Evolutionary conservation across 2,797 vertebrate species (phyloP), one percentile per base, ranked within the genome.

Genomic region (Lepus oiostolus): DNA sequence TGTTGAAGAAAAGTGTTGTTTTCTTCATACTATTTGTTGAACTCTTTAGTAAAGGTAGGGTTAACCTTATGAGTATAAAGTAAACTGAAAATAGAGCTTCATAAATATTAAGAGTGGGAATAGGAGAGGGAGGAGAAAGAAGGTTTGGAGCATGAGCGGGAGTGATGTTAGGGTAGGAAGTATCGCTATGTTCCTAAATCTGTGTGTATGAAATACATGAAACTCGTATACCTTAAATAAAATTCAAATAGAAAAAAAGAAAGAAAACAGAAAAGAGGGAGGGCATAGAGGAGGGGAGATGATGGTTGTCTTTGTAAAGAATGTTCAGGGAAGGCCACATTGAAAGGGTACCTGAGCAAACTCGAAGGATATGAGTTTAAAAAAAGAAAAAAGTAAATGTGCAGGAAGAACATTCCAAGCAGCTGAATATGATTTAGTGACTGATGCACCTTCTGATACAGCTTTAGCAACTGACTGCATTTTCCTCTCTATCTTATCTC

Each of bases 401-500:
- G 35, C 8, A n/a, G 26, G 65, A 77, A 1, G 42, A 54, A 54
- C 22, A 24, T 54, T 52, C 19, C 9, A 12, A 54, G 1, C 60
- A 76, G 19, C 12, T 79, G 30, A 10, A 38, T 10, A 24, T 72
- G 4, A 19, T 16, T 5, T 13, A 60, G 9, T 32, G 47, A 47
- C 54, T 2, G 24, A 5, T 42, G 32, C 0, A 50, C 4, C 24
- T 16, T 71, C 58, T 60, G 50, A 26, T 14, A 42, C 79, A 42
- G 60, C 32, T 54, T 62, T 76, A 84, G 58, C 28, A n/a, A 35
- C 6, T 30, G 30, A 38, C 5, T 79, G 8, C 14, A 47, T 76
- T 90, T 94, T 75, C n/a, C 60, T 81, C 9, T 75, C 52, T 32
- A 50, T 52, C 47, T 87, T 68, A n/a, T 72, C 14, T 72, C 74